A percentile compares a stretch with the other conserved stretches of the same genome.
Conservation (phyloP, 2,113 vertebrate species). For the Xiphorhynchus elegans region DNA sequence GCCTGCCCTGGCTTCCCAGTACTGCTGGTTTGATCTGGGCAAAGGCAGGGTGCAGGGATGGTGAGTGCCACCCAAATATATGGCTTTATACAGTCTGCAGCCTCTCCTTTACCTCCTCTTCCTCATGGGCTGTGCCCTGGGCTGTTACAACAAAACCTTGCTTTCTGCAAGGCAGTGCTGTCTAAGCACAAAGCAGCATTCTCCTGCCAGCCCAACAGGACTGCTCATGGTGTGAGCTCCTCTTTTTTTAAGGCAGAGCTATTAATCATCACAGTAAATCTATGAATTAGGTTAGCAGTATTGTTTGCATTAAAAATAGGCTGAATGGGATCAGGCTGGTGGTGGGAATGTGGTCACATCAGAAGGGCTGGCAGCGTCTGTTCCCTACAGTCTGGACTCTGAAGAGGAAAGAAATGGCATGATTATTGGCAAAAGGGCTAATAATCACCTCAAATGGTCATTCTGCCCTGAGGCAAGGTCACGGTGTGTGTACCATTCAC, state of each 20-base stretch:
- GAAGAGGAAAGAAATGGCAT: not conserved
- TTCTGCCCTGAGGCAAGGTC: not conserved
- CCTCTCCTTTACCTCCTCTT: not conserved
- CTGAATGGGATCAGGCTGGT: not conserved
- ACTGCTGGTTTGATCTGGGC: not conserved
- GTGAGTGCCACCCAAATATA: fast-evolving
- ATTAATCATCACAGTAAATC: not conserved
- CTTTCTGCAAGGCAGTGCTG: not conserved
- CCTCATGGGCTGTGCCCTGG: not conserved
- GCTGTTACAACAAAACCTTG: not conserved
- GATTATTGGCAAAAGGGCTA: not conserved
- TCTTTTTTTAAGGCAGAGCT: not conserved
- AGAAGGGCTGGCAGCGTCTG: not conserved
- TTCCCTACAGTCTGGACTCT: not conserved
- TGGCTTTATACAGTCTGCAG: not conserved
- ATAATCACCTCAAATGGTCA: not conserved
- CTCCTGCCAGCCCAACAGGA: not conserved
- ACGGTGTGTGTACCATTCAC: not conserved
- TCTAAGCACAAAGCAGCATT: not conserved
- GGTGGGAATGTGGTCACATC: not conserved
- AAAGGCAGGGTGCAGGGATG: not conserved
- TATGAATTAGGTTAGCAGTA: not conserved
- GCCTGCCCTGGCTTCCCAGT: not conserved
- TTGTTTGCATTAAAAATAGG: not conserved
- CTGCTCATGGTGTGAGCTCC: not conserved